A percentile compares a stretch with the other conserved stretches of the same genome.
These are phyloP conservation scores for Crypturellus tataupa DNA, from an alignment of 2,797 vertebrate genomes.

Conservation along the genomic window DNA sequence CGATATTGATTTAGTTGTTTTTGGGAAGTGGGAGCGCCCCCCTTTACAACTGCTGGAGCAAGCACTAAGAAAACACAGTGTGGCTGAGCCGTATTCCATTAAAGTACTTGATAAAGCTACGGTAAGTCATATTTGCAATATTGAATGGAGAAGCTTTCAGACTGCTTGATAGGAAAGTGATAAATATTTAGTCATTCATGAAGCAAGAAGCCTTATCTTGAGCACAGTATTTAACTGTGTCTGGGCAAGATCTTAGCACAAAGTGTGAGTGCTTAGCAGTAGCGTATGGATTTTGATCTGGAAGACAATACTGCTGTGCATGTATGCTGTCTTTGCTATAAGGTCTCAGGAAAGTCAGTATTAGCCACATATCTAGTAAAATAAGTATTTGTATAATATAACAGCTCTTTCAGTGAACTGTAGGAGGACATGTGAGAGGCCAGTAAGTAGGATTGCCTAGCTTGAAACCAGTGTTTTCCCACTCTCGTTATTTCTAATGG, in stretches of 20 bases:
- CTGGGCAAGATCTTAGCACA: not conserved
- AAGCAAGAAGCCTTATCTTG: not conserved
- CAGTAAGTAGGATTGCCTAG: not conserved
- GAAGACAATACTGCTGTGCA: rapidly evolving
- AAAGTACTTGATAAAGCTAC: slow-evolving; percentile 99
- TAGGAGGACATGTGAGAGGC: not conserved
- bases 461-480: not conserved
- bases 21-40: slow-evolving; percentile 96
- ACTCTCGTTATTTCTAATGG: not conserved
- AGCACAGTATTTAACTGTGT: not conserved
- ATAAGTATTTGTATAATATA: not conserved
- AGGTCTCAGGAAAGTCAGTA: not conserved
- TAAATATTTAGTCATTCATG: not conserved
- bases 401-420: not conserved
- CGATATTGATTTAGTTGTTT: slow-evolving; percentile 98
- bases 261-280: not conserved
- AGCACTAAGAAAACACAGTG: slow-evolving; percentile 92
- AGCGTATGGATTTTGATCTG: not conserved
- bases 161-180: not conserved
- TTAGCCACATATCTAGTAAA: not conserved
- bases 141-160: not conserved
- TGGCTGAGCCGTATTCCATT: slow-evolving; percentile 95
- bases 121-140: slow-evolving; percentile 80
- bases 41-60: slow-evolving; percentile 95
- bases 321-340: not conserved